Base-by-base conservation (phyloP, 1,140 invertebrate species). In the Neocloeon triangulifer region DNA sequence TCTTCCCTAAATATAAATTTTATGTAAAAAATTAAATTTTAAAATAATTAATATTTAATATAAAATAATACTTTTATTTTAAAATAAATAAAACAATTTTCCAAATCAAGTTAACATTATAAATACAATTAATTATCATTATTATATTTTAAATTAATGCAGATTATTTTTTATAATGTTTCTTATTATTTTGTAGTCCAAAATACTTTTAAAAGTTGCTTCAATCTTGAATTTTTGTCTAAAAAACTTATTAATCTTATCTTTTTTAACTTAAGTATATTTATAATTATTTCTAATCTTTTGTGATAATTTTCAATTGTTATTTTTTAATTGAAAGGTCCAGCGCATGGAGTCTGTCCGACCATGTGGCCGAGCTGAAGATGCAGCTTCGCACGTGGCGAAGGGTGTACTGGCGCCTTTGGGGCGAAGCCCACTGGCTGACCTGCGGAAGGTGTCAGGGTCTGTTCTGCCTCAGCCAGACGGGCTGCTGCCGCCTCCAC, bases 351-450 rank as follows among this genome's bases (percentile, higher is more conserved):
- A 75, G 75, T 42, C 56, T 91, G 7, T 81, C 75, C 42, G 72
- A 77, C 25, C 81, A 81, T 44, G 69, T 92, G 6, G 46, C 69
- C 7, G 62, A 66, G 37, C 50, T 89, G 13, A 72, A 77, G 43
- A 64, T 63, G 6, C 70, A 81, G 40, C 55, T 86, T 20, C 75
- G 76, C 37, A 72, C 70, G 1, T 92, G 86, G 86, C 56, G 80
- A 1, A 75, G 73, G 45, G 80, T 89, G 1, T 92, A 91, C 53
- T 94, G 86, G 86, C 64, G 75, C 31, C 51, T 92, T 8, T 92
- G 85, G 85, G 79, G 78, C 0, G 69, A 80, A 43, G 73, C 73
- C 37, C 79, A 86, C 51, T 82, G 76, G 51, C 50, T 84, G 6
- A 67, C 64, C 32, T 86, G 81, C 42, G 61, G 60, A 19, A 61